phyloP scores from a whole-genome alignment of 2,888 invertebrate species.

The Galerucella nymphaeae region DNA sequence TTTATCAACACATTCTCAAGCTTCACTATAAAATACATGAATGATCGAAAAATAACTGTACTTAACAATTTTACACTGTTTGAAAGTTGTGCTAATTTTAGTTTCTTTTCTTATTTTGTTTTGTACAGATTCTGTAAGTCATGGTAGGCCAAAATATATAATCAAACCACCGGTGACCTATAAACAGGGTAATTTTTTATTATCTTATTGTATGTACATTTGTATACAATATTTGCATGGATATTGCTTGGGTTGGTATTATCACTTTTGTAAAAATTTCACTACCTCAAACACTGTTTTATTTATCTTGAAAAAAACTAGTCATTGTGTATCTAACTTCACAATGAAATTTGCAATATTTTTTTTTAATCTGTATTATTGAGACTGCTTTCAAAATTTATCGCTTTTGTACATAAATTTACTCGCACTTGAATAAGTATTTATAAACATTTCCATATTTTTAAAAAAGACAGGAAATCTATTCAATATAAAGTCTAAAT shows the following conservation, averaged over 20 bases:
- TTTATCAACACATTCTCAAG: background rate
- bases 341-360: background rate
- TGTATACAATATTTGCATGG: slow-evolving; percentile 38
- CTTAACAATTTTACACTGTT: slow-evolving; percentile 1
- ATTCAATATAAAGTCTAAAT: no score
- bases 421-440: background rate
- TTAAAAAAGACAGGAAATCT: background rate
- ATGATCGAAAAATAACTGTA: background rate
- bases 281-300: no score
- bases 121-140: slow-evolving; percentile 68
- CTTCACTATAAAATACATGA: no score
- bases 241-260: background rate
- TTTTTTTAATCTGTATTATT: background rate
- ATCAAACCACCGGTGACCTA: slow-evolving; percentile 66
- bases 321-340: no score
- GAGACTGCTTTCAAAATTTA: background rate
- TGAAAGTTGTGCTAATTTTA: slow-evolving; percentile 16
- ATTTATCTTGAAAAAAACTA: no score
- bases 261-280: background rate
- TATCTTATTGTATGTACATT: slow-evolving; percentile 30
- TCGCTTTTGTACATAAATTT: background rate
- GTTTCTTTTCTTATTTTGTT: slow-evolving; percentile 49
- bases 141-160: slow-evolving; percentile 67
- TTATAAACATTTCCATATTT: background rate
- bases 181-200: slow-evolving; percentile 67